phyloP scores from a whole-genome alignment of 1,140 invertebrate genomes.

The Wiebesia pumilae region DNA sequence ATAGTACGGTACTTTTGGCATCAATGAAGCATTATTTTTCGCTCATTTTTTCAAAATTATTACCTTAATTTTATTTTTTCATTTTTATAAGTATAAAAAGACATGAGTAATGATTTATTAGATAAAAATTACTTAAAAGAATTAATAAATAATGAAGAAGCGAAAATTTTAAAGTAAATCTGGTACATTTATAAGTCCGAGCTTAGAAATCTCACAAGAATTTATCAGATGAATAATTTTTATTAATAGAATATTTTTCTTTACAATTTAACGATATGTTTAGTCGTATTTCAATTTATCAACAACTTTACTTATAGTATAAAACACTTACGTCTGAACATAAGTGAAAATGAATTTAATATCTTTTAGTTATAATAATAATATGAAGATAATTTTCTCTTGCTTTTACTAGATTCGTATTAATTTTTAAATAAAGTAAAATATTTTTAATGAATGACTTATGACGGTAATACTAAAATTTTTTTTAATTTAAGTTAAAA shows the following conservation, averaged over 20 bases:
- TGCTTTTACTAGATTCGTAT: no score
- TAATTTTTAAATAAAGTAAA: no score
- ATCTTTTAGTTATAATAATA: no score
- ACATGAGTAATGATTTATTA: not conserved
- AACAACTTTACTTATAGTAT: not conserved
- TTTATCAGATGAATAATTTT: not conserved
- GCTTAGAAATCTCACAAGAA: not conserved
- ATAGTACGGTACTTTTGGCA: not conserved
- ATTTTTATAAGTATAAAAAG: not conserved
- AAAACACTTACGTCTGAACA: not conserved
- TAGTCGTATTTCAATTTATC: not conserved
- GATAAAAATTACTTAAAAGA: not conserved
- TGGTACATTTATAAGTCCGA: not conserved
- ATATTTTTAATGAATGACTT: no score
- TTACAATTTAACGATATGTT: not conserved
- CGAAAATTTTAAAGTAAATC: not conserved
- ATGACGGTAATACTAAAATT: no score
- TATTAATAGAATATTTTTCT: not conserved
- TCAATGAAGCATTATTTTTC: constrained; percentile 14
- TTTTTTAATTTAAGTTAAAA: no score
- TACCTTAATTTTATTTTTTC: not conserved
- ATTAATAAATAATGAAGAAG: not conserved
- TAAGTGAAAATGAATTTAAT: no score
- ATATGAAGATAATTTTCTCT: no score
- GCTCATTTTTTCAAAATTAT: not conserved